phyloP scores from a whole-genome alignment of 2,888 invertebrate species.

The Nycteola revayana region DNA sequence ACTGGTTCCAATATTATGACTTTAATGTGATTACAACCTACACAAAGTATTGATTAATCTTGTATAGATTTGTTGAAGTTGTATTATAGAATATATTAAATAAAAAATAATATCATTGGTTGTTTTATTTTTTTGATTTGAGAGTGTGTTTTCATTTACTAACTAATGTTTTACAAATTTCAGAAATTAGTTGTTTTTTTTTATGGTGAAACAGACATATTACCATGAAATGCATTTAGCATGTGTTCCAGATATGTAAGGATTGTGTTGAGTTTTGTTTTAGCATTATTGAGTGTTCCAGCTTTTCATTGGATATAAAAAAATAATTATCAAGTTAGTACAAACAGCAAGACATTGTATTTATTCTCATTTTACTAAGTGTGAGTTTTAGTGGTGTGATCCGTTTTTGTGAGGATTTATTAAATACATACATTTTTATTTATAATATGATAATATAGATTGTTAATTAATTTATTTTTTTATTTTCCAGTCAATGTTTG shows the following conservation, averaged over 20 bases:
- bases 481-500: constrained; percentile 73
- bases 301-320: too few relatives aligned
- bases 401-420: constrained; percentile 2
- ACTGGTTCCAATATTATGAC: constrained; percentile 1
- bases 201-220: too few relatives aligned
- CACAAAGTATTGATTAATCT: constrained; percentile 56
- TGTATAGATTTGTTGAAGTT: constrained; percentile 68
- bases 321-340: too few relatives aligned
- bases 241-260: constrained; percentile 19
- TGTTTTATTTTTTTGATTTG: constrained; percentile 32
- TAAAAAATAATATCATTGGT: constrained; percentile 35
- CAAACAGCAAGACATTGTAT: too few relatives aligned
- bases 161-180: constrained; percentile 10
- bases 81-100: constrained; percentile 66
- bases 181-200: too few relatives aligned
- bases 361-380: too few relatives aligned
- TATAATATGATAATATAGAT: neutral
- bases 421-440: neutral
- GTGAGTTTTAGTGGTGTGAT: constrained; percentile 6
- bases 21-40: constrained; percentile 43
- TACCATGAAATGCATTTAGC: constrained; percentile 8
- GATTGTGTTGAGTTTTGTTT: constrained; percentile 20
- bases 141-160: constrained; percentile 26
- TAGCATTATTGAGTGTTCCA: constrained; percentile 18
- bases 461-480: constrained; percentile 35